Evolutionary conservation across 2,797 vertebrate species (phyloP).

Genomic region (Melanogrammus aeglefinus): DNA sequence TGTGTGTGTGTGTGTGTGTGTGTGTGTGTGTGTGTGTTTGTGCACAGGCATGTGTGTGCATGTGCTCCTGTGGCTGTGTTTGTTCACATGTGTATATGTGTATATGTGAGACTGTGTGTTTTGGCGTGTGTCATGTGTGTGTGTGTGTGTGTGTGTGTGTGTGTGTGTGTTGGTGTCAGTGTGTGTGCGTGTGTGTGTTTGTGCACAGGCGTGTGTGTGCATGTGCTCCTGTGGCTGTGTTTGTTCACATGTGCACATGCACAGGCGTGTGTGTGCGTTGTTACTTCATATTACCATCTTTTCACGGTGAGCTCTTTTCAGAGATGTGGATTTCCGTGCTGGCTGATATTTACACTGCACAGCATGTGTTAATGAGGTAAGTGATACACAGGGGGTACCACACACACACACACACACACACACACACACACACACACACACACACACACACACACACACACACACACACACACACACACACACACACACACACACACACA

Average conservation of each 20-base stretch:
- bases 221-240: neutral
- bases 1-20: too few species aligned
- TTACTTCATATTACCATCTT: neutral
- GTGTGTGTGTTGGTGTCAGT: neutral
- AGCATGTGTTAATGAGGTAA: slow-evolving; percentile 48
- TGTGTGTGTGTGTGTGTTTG: neutral
- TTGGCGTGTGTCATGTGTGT: too few species aligned
- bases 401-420: slow-evolving; percentile 6
- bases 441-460: neutral
- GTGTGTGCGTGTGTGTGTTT: neutral
- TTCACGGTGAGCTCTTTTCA: slow-evolving; percentile 36
- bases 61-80: neutral
- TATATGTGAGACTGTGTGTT: too few species aligned
- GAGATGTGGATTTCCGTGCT: slow-evolving; percentile 48
- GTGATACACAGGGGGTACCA: slow-evolving; percentile 39
- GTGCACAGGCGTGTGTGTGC: neutral
- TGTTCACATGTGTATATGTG: too few species aligned
- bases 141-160: too few species aligned
- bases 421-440: slow-evolving; percentile 1
- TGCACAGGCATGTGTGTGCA: neutral
- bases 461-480: neutral
- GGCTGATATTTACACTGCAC: slow-evolving; percentile 34
- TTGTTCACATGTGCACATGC: too few species aligned
- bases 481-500: slow-evolving; percentile 11
- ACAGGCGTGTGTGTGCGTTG: neutral